Evolutionary conservation across 2,797 vertebrate species (phyloP).

Genomic region (Trematomus bernacchii): DNA sequence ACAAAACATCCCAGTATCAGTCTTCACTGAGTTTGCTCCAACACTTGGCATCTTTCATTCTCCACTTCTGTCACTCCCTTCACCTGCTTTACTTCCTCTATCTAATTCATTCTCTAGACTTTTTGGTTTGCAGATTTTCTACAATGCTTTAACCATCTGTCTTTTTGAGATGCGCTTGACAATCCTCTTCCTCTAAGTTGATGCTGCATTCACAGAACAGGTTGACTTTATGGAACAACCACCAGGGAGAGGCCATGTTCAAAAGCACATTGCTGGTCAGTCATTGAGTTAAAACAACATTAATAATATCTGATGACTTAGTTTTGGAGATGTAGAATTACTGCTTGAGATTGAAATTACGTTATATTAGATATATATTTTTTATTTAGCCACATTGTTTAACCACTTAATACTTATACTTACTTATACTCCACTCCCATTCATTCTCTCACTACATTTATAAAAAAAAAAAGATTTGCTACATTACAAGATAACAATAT

Average conservation of each 20-base stretch:
- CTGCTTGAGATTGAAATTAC: background rate
- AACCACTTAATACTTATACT: background rate
- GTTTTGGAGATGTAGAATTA: background rate
- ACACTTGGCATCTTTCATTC: constrained; percentile 10
- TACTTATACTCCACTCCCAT: no score
- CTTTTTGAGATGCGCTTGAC: constrained; percentile 45
- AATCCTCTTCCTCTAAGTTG: constrained; percentile 29
- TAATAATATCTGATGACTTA: background rate
- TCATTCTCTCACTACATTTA: background rate
- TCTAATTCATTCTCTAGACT: constrained; percentile 30
- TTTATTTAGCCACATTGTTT: background rate
- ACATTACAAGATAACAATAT: background rate
- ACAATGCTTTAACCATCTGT: constrained; percentile 39
- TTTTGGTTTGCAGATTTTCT: constrained; percentile 36
- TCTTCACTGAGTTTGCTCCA: constrained; percentile 11
- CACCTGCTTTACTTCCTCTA: constrained; percentile 8
- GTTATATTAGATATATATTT: background rate
- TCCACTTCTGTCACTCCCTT: constrained; percentile 21
- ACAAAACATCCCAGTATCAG: background rate
- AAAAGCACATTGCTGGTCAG: background rate
- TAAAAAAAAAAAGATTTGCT: no score
- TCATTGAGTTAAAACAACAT: constrained; percentile 16
- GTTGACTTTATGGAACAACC: background rate
- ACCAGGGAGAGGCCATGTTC: background rate
- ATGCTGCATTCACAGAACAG: constrained; percentile 19